Base-by-base conservation (phyloP, 2,888 invertebrate species). In the Heterodera filipjevi region DNA sequence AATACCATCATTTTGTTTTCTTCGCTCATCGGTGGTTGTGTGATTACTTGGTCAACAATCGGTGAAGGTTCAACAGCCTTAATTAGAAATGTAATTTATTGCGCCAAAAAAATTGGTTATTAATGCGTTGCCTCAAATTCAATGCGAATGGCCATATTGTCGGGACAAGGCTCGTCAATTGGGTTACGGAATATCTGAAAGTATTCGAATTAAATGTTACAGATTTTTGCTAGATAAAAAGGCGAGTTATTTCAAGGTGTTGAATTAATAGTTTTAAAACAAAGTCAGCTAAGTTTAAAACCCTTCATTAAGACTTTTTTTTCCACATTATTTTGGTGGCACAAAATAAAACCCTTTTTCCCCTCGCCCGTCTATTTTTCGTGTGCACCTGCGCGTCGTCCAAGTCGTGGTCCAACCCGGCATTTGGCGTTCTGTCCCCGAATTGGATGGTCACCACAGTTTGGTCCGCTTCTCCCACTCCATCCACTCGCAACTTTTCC, bases 381-480 rank as follows among this genome's bases (percentile, higher is more conserved):
- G 39, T n/a, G n/a, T n/a, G 1, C 49, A 72, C 72, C 39, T 72
- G 72, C 32, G 72, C 72, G 16, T 72, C 72, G 59, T 72, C 72
- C 72, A 72, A 27, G 59, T 72, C 72, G 32, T 72, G 72, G 32
- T 72, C 72, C 32, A 44, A 30, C 1, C 72, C 72, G 32, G 19
- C 39, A 44, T 72, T 72, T 44, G 44, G 32, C 59, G 49, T 68
- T 35, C 16, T 35, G 68, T 68, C 68, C 3, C 35, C 35, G 33
- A 68, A 68, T 68, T 68, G 30, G 16, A 68, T 22, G 33, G 35
- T 35, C 68, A 68, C 32, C 0, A 19, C 68, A 16, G 68, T 68
- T 68, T 68, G 32, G 33, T 68, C 68, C 68, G 68, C 32, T 68
- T 33, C 35, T 19, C 68, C 68, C 33, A 32, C 68, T 33, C 33